A percentile compares a stretch with the other conserved stretches of the same genome.
Evolutionary conservation across 92 coral and sea anemone species (phyloP).

Genomic region (Palythoa heliodiscus): DNA sequence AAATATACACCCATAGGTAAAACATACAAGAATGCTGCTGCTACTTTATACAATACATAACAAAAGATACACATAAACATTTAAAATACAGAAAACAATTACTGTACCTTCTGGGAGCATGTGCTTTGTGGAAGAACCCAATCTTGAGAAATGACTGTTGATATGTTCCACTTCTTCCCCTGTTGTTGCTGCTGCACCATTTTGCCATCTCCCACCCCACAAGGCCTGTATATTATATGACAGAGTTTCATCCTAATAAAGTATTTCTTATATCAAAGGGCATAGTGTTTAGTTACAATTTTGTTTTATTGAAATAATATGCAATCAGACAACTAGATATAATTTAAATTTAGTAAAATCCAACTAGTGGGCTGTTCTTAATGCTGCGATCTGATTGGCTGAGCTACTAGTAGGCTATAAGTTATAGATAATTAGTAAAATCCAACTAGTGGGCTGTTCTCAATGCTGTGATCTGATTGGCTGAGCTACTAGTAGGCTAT

Average conservation of each 20-base stretch:
- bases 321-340: too few relatives aligned
- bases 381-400: too few relatives aligned
- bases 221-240: conserved; percentile 16
- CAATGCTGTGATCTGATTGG: too few relatives aligned
- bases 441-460: too few relatives aligned
- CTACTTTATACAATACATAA: background rate
- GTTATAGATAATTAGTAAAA: too few relatives aligned
- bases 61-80: background rate
- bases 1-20: too few relatives aligned
- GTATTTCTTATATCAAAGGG: background rate
- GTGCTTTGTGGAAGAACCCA: conserved; percentile 66
- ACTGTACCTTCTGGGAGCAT: conserved; percentile 72
- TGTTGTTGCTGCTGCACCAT: conserved; percentile 72
- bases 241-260: background rate
- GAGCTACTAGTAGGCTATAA: too few relatives aligned
- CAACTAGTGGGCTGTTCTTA: too few relatives aligned
- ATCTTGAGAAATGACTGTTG: conserved; percentile 70
- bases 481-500: too few relatives aligned
- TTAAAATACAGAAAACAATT: too few relatives aligned
- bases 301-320: background rate
- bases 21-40: background rate
- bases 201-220: conserved; percentile 81
- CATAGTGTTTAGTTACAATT: background rate
- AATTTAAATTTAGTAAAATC: too few relatives aligned
- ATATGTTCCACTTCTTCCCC: conserved; percentile 78